Base-by-base conservation (phyloP, 2,888 invertebrate species). In the Eupithecia subfuscata region DNA sequence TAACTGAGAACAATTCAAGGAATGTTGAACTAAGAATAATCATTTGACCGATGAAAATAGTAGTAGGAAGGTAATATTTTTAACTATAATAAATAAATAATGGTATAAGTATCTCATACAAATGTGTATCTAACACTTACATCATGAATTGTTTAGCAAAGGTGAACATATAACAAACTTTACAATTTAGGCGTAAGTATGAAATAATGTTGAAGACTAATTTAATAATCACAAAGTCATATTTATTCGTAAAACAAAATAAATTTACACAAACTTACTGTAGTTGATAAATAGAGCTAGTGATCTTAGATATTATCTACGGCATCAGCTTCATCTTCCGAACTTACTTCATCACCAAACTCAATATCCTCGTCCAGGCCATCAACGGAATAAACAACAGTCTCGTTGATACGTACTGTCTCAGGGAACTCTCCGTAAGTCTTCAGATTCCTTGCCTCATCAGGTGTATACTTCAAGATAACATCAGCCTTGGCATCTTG, bases 351-450 rank as follows among this genome's bases (percentile, higher is more conserved):
- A 94, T 99, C 98, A 83, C 98, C 98, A 88, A 99, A 99, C 91
- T 98, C 98, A 94, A 99, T 99, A 91, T 99, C 98, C 92, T 99
- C 99, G 94, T 99, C 99, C 88, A 98, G 97, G 85, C 98, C 98
- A 92, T 98, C 98, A 89, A 98, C 98, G 82, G 98, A 98, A 91
- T 98, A 98, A 80, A 98, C 98, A 86, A 98, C 98, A 82, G 98
- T 98, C 90, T 99, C 99, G 92, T 98, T 99, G 95, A 99, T 99
- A 92, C 99, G 98, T 84, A 98, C 98, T 87, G 98, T 98, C 96
- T 99, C 99, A 77, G 99, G 99, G 95, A 99, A 98, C 95, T 99
- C 99, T 87, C 99, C 99, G 87, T 99, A 99, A 60, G 99, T 98
- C 95, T 99, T 99, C 90, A 99, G 96, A 95, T 99, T 99, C 91